phyloP scores from a whole-genome alignment of 2,888 invertebrate genomes.

The Eupithecia exiguata region DNA sequence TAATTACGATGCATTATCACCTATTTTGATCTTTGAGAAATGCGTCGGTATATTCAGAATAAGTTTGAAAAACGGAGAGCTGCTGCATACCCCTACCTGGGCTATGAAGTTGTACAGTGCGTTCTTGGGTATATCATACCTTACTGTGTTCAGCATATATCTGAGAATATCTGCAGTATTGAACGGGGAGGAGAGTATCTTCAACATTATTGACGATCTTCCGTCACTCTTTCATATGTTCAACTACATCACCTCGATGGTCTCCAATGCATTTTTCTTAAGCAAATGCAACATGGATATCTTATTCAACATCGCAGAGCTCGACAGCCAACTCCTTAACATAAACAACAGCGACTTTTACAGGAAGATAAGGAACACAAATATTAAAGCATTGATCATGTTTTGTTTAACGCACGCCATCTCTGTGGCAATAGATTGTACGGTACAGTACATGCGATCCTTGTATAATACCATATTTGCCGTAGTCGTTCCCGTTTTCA shows the following conservation, averaged over 20 bases:
- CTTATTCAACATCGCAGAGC: slow-evolving; percentile 20
- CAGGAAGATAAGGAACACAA: slow-evolving; percentile 43
- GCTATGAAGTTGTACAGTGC: slow-evolving; percentile 51
- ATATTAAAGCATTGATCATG: slow-evolving; percentile 39
- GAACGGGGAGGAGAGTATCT: neutral
- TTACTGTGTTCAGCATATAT: slow-evolving; percentile 34
- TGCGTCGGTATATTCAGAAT: slow-evolving; percentile 58
- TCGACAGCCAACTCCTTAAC: slow-evolving; percentile 28
- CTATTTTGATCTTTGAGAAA: slow-evolving; percentile 21
- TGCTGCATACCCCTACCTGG: slow-evolving; percentile 49
- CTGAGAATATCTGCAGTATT: slow-evolving; percentile 13
- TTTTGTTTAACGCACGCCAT: slow-evolving; percentile 44
- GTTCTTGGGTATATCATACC: neutral
- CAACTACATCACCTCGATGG: slow-evolving; percentile 38
- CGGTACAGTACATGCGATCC: slow-evolving; percentile 34
- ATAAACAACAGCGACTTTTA: slow-evolving; percentile 17
- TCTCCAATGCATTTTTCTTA: slow-evolving; percentile 23
- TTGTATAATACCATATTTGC: slow-evolving; percentile 18
- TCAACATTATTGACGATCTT: slow-evolving; percentile 37
- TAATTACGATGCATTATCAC: slow-evolving; percentile 17
- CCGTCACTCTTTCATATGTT: slow-evolving; percentile 40
- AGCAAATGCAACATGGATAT: slow-evolving; percentile 28
- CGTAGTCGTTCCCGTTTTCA: slow-evolving; percentile 47
- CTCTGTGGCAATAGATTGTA: slow-evolving; percentile 41
- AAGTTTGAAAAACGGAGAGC: slow-evolving; percentile 43